Percentiles rank a stretch among this genome's conserved stretches.
Conservation (phyloP, 2,113 vertebrate species). For the Sinocyclocheilus grahami region DNA sequence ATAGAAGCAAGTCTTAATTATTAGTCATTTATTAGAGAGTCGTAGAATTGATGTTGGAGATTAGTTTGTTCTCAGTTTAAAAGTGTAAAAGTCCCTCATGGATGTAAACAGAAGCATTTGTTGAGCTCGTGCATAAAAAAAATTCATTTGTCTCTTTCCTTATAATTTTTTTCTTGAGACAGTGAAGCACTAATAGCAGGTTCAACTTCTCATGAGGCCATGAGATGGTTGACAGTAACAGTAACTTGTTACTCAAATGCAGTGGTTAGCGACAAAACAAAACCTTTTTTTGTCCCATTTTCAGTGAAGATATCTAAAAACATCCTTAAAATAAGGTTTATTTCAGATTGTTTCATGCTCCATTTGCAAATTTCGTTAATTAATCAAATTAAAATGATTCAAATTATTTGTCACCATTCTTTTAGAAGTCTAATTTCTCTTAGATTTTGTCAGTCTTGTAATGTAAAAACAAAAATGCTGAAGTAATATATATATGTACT, state of each 20-base stretch:
- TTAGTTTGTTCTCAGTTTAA: slow-evolving; percentile 29
- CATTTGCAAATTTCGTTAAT: too few species aligned
- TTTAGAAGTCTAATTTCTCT: too few species aligned
- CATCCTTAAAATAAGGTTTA: too few species aligned
- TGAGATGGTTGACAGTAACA: neutral
- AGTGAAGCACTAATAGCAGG: neutral
- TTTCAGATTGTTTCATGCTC: too few species aligned
- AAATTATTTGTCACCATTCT: too few species aligned
- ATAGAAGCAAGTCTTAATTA: slow-evolving; percentile 48
- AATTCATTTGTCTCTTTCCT: neutral
- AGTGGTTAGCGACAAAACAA: neutral
- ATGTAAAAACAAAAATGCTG: neutral
- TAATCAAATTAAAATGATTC: too few species aligned
- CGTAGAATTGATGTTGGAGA: slow-evolving; percentile 49
- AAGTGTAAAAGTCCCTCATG: slow-evolving; percentile 33
- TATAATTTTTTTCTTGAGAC: neutral
- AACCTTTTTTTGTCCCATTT: neutral
- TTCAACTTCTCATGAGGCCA: neutral
- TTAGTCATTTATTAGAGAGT: slow-evolving; percentile 43
- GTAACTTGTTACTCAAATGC: neutral
- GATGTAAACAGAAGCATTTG: neutral
- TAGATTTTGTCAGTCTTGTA: neutral
- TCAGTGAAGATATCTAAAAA: neutral
- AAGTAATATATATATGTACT: neutral
- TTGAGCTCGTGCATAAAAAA: neutral